phyloP scores from a whole-genome alignment of 2,797 vertebrate species.

The Fringilla coelebs region DNA sequence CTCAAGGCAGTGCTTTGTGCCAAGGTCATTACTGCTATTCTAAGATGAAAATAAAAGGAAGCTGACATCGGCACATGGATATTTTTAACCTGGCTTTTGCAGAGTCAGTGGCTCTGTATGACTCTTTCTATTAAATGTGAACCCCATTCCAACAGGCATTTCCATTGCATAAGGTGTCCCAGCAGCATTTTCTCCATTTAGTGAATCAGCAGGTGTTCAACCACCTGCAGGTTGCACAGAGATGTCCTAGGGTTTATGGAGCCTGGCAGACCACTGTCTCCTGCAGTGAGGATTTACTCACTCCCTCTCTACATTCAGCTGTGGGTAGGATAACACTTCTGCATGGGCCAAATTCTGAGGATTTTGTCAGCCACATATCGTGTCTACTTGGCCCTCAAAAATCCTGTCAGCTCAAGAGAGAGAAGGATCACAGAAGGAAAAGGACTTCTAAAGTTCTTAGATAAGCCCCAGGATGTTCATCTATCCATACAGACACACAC shows the following conservation, averaged over 20 bases:
- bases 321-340: not conserved
- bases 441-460: not conserved
- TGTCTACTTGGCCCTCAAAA: not conserved
- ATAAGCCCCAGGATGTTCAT: not conserved
- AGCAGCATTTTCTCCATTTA: not conserved
- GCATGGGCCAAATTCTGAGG: not conserved
- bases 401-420: not conserved
- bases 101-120: not conserved
- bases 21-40: conserved; percentile 48
- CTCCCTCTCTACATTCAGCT: not conserved
- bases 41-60: conserved; percentile 16
- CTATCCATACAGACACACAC: not conserved
- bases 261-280: not conserved
- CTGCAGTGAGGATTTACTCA: not conserved
- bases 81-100: not conserved
- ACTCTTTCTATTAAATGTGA: not conserved
- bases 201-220: not conserved
- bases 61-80: not conserved
- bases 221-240: not conserved
- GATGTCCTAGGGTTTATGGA: not conserved
- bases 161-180: not conserved
- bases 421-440: not conserved
- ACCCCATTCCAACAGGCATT: not conserved
- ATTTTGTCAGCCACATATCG: not conserved
- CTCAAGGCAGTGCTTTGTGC: conserved; percentile 33